Conservation (phyloP, 2,888 invertebrate species). For the Sarcophaga subvicina region DNA sequence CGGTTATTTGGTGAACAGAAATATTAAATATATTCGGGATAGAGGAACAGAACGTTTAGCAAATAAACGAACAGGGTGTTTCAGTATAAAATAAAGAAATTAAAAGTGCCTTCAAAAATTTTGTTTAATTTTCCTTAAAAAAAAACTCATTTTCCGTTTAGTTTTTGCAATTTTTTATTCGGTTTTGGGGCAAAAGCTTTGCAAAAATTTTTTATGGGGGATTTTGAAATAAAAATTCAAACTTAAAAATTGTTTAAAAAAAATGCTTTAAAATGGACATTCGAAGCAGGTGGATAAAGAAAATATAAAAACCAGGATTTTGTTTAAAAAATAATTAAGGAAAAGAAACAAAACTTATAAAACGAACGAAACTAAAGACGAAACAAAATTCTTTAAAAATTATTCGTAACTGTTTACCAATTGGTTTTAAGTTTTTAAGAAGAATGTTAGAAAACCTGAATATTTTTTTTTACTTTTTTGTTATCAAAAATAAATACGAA, state of each 20-base stretch:
- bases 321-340: constrained; percentile 22
- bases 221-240: constrained; percentile 11
- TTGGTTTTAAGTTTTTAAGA: constrained; percentile 21
- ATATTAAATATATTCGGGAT: background rate
- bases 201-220: constrained; percentile 49
- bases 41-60: background rate
- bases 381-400: constrained; percentile 34
- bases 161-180: background rate
- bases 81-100: background rate
- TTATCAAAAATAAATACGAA: constrained; percentile 66
- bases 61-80: background rate
- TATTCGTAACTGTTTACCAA: constrained; percentile 44
- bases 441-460: background rate
- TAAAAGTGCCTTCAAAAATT: constrained; percentile 16
- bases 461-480: background rate
- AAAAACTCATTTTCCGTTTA: constrained; percentile 26
- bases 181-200: constrained; percentile 66
- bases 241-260: background rate
- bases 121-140: constrained; percentile 2
- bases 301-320: background rate
- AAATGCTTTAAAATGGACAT: constrained; percentile 26
- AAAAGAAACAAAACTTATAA: constrained; percentile 3
- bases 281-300: constrained; percentile 36
- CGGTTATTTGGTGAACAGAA: background rate
- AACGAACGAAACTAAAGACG: background rate